Percentiles rank a stretch among this genome's conserved stretches.
Evolutionary conservation across 2,113 vertebrate species (phyloP).

Genomic region (Mastomys natalensis): DNA sequence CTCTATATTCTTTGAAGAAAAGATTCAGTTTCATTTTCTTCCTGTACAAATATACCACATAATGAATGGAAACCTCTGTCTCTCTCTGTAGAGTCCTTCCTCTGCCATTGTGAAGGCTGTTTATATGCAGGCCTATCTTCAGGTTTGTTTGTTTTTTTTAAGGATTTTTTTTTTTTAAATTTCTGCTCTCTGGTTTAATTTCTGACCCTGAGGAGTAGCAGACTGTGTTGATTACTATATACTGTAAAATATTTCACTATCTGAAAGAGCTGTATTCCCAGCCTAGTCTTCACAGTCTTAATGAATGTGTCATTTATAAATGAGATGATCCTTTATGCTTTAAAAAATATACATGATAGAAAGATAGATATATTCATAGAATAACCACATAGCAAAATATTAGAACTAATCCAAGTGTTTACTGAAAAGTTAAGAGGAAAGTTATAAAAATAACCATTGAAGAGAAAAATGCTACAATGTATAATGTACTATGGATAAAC

Average conservation of each 20-base stretch:
- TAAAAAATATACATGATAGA: constrained; percentile 25
- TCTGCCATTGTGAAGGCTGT: neutral
- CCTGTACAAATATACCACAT: neutral
- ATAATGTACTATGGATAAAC: neutral
- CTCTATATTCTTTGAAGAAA: neutral
- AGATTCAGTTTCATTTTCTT: neutral
- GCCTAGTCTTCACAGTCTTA: constrained; percentile 9
- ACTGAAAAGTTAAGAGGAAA: constrained; percentile 22
- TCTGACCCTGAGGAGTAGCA: neutral
- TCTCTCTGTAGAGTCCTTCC: neutral
- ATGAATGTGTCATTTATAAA: neutral
- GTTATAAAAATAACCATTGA: neutral
- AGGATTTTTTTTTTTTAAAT: neutral
- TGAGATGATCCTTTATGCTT: neutral
- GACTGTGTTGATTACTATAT: neutral
- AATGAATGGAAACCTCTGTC: neutral
- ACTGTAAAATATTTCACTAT: constrained; percentile 36
- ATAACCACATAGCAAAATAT: constrained; percentile 3
- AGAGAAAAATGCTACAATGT: neutral
- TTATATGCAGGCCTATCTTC: neutral
- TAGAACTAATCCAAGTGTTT: neutral
- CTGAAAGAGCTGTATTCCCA: neutral
- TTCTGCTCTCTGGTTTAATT: constrained; percentile 24
- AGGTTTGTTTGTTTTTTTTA: neutral
- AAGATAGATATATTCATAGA: neutral